Evolutionary conservation across 2,113 vertebrate genomes (phyloP).

Genomic region (Poeciliopsis occidentalis): DNA sequence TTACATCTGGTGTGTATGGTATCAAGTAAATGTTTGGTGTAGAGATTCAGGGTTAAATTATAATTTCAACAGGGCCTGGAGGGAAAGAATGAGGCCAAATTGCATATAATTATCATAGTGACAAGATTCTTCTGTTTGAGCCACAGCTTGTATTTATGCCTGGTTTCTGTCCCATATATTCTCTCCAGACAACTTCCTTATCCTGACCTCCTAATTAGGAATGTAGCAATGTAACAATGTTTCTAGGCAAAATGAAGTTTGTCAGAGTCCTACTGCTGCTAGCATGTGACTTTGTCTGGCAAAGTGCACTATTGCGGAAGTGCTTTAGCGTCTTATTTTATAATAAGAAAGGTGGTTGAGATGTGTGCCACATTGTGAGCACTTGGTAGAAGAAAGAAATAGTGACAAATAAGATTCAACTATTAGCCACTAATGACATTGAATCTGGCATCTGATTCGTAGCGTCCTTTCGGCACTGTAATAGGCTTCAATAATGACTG

Average conservation of each 20-base stretch:
- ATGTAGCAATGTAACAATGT: background rate
- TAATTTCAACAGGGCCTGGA: constrained; percentile 31
- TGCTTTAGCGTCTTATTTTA: no score
- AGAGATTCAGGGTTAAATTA: constrained; percentile 17
- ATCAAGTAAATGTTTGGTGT: constrained; percentile 2
- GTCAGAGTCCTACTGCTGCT: background rate
- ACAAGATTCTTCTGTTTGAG: constrained; percentile 30
- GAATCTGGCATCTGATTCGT: background rate
- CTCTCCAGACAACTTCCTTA: constrained; percentile 36
- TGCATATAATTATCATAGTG: constrained; percentile 46
- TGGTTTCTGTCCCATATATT: background rate
- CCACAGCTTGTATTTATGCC: constrained; percentile 3
- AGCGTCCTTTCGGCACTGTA: background rate
- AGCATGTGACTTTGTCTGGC: background rate
- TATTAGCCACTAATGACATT: background rate
- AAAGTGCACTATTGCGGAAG: background rate
- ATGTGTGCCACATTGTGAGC: background rate
- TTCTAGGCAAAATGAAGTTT: background rate
- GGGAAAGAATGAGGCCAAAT: constrained; percentile 42
- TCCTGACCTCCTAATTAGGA: constrained; percentile 36
- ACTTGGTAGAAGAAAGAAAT: background rate
- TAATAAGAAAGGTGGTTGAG: no score
- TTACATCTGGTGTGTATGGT: constrained; percentile 63
- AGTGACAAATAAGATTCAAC: background rate
- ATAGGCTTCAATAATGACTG: no score